Evolutionary conservation across 2,888 invertebrate genomes (phyloP).

Genomic region (Atherix ibis): DNA sequence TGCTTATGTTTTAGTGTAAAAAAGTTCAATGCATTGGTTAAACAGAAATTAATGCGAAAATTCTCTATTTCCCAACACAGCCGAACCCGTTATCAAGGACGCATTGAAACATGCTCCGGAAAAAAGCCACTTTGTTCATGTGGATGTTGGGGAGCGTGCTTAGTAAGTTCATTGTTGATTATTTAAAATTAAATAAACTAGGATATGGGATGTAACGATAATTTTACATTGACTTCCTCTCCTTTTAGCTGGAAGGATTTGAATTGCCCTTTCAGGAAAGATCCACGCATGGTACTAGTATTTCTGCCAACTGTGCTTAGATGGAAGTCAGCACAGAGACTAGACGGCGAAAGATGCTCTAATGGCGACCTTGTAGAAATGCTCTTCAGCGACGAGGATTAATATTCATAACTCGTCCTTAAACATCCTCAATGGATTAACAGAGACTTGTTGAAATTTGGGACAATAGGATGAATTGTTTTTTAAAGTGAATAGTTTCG

Average conservation of each 20-base stretch:
- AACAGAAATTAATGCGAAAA: no score
- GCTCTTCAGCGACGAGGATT: conserved; percentile 60
- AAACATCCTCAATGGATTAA: no score
- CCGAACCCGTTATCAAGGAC: conserved; percentile 59
- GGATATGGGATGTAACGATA: not conserved
- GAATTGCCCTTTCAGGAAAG: conserved; percentile 66
- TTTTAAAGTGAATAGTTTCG: no score
- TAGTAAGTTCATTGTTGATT: conserved; percentile 52
- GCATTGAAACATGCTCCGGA: conserved; percentile 45
- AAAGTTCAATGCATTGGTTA: no score
- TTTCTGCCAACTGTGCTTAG: conserved; percentile 68
- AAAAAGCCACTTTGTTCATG: conserved; percentile 51
- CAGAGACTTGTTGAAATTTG: no score
- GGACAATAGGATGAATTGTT: no score
- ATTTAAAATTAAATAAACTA: conserved; percentile 5
- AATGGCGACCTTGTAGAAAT: conserved; percentile 60
- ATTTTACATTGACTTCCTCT: not conserved
- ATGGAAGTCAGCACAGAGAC: conserved; percentile 61
- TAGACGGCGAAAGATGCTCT: conserved; percentile 63
- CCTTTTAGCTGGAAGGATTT: conserved; percentile 67
- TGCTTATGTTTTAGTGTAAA: no score
- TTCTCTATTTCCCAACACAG: no score
- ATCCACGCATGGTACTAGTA: conserved; percentile 51
- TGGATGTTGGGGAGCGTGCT: conserved; percentile 60
- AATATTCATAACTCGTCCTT: no score